A percentile compares a stretch with the other conserved stretches of the same genome.
phyloP scores from a whole-genome alignment of 2,113 vertebrate species.

The Nothocercus julius region DNA sequence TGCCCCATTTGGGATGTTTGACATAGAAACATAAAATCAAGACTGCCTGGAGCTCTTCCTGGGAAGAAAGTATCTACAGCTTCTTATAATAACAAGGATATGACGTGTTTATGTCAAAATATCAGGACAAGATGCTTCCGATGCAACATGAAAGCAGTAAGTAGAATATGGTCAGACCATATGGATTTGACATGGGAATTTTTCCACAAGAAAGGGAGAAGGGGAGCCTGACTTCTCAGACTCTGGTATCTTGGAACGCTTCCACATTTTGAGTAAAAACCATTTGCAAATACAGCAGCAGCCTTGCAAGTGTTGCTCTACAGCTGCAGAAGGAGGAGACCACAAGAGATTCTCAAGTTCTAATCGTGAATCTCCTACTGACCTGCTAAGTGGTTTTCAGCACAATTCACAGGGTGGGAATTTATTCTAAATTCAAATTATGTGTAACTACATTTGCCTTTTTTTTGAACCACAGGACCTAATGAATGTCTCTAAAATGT shows the following conservation, averaged over 20 bases:
- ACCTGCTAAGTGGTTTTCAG: neutral
- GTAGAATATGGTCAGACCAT: neutral
- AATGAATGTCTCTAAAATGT: neutral
- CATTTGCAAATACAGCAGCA: neutral
- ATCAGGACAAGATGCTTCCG: neutral
- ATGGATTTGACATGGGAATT: neutral
- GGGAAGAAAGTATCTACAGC: neutral
- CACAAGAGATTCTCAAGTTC: neutral
- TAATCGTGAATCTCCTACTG: neutral
- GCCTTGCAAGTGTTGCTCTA: neutral
- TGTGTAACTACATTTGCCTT: neutral
- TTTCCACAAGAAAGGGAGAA: neutral
- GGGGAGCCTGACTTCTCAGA: neutral
- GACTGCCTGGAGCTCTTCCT: neutral
- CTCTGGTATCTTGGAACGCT: neutral
- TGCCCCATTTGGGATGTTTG: neutral
- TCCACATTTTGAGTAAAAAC: neutral
- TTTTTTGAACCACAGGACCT: neutral
- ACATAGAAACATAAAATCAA: neutral
- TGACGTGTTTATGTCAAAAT: neutral
- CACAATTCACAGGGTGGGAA: neutral
- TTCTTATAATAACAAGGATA: neutral
- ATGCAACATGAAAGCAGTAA: neutral
- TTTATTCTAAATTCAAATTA: neutral
- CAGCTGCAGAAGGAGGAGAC: neutral